Evolutionary conservation across 1,140 invertebrate species (phyloP).

Genomic region (Potamilus streckersoni): DNA sequence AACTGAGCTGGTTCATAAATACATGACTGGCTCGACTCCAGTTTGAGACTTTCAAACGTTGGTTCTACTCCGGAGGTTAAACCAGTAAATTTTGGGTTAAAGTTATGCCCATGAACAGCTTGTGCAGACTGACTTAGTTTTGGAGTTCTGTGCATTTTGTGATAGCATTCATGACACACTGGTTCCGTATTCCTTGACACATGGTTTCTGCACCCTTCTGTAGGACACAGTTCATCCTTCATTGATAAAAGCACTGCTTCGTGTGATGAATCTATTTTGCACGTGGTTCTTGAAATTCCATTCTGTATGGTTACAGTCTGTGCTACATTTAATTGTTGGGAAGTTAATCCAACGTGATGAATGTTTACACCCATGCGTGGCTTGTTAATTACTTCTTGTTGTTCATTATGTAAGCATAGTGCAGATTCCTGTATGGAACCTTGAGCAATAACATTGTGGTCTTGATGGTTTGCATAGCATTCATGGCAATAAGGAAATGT

Average conservation of each 20-base stretch:
- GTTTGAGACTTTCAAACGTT: neutral
- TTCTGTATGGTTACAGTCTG: constrained; percentile 8
- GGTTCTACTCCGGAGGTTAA: too few relatives aligned
- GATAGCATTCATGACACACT: too few relatives aligned
- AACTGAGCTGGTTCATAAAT: neutral
- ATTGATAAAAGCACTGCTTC: too few relatives aligned
- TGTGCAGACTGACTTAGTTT: too few relatives aligned
- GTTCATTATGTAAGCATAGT: too few relatives aligned
- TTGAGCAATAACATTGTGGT: neutral
- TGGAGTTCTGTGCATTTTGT: too few relatives aligned
- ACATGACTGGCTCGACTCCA: neutral
- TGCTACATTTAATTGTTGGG: constrained; percentile 10
- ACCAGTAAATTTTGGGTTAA: too few relatives aligned
- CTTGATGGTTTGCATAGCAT: constrained; percentile 24
- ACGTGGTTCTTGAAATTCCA: neutral
- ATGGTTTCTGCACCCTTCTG: too few relatives aligned
- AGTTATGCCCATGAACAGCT: too few relatives aligned
- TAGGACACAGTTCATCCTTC: too few relatives aligned
- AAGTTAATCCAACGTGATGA: neutral
- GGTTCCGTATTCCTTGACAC: too few relatives aligned
- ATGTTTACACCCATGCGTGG: neutral
- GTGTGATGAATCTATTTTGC: neutral
- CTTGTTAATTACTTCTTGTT: neutral
- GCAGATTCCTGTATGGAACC: neutral
- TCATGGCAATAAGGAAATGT: constrained; percentile 57